These are phyloP conservation scores for Chaetops frenatus DNA, from an alignment of 2,113 vertebrate species.

Conservation along the genomic window DNA sequence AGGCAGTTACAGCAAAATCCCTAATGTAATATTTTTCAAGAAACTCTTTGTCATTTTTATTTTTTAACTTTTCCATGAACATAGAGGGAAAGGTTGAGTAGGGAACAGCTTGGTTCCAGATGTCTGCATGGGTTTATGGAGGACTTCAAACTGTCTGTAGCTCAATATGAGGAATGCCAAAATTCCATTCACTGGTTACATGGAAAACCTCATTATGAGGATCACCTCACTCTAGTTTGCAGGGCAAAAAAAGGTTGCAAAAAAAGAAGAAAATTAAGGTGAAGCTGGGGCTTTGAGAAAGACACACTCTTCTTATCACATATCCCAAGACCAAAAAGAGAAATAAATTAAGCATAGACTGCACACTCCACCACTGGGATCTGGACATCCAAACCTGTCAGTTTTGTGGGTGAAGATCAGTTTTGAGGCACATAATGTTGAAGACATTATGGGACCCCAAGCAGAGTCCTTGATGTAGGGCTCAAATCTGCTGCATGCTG, in stretches of 20 bases:
- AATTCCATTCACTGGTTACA: not conserved
- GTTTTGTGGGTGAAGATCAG: not conserved
- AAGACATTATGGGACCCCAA: not conserved
- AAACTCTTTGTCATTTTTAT: not conserved
- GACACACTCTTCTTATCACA: not conserved
- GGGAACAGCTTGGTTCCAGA: not conserved
- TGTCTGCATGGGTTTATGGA: not conserved
- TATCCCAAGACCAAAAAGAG: not conserved
- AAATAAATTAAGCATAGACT: not conserved
- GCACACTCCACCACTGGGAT: not conserved
- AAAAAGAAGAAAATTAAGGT: not conserved
- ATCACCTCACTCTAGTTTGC: not conserved
- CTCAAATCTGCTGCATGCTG: not conserved
- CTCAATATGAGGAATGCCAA: not conserved
- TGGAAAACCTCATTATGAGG: not conserved
- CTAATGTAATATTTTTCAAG: not conserved
- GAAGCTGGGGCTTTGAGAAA: not conserved
- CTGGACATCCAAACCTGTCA: not conserved
- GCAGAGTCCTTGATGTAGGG: fast-evolving
- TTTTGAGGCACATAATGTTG: not conserved
- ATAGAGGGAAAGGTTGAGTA: not conserved
- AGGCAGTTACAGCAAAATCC: not conserved
- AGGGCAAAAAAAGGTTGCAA: not conserved
- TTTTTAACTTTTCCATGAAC: not conserved
- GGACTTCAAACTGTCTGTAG: not conserved